phyloP scores from a whole-genome alignment of 2,797 vertebrate species.

The Pitangus sulphuratus region DNA sequence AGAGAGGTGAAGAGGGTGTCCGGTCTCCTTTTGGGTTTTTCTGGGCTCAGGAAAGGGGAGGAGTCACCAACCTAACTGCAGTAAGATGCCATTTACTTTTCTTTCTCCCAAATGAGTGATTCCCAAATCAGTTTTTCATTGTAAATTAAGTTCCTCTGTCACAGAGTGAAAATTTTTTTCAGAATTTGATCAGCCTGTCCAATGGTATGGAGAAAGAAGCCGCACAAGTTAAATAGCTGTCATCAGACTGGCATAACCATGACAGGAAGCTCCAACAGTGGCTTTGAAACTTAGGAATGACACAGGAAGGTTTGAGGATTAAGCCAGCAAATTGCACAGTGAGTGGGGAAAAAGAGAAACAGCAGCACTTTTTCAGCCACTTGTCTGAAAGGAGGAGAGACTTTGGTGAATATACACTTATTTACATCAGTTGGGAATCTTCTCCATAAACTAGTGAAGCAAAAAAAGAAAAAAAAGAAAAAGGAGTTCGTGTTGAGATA shows the following conservation, averaged over 20 bases:
- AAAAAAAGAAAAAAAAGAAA: background rate
- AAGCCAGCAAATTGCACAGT: background rate
- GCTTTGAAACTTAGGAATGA: background rate
- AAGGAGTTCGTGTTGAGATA: background rate
- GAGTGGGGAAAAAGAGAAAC: background rate
- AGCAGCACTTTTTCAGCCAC: background rate
- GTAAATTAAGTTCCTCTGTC: background rate
- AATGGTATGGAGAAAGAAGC: background rate
- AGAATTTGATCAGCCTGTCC: background rate
- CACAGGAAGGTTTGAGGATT: background rate
- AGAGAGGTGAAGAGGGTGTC: background rate
- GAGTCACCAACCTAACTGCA: background rate
- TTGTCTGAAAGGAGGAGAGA: background rate
- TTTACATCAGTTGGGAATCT: background rate
- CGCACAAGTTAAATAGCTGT: background rate
- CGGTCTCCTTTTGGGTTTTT: rapidly evolving
- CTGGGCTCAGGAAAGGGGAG: background rate
- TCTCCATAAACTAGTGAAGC: background rate
- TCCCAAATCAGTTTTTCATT: background rate
- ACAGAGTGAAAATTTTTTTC: background rate
- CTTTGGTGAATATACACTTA: background rate
- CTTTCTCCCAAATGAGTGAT: background rate
- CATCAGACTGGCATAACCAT: background rate
- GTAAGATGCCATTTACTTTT: background rate
- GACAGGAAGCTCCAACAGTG: background rate